These are phyloP conservation scores for Cryptotis parvus DNA, from an alignment of 2,113 vertebrate genomes.

Conservation along the genomic window DNA sequence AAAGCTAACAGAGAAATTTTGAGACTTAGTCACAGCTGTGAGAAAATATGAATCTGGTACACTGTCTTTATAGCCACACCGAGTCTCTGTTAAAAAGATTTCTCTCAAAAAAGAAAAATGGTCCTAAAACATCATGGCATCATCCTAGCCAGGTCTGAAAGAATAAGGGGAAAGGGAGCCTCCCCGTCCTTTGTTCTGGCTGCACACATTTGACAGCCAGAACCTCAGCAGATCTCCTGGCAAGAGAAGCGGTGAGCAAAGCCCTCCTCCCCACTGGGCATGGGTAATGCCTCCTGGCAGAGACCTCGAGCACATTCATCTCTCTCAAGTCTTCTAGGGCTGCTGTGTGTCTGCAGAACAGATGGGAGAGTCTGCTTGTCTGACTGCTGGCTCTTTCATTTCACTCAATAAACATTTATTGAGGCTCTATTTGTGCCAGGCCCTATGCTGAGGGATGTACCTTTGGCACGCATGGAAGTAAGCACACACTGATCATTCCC, in stretches of 20 bases:
- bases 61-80: too few relatives aligned
- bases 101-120: background rate
- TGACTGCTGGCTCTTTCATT: slow-evolving; percentile 65
- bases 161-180: background rate
- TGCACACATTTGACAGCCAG: background rate
- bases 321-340: slow-evolving; percentile 64
- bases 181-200: slow-evolving; percentile 56
- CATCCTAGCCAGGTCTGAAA: background rate
- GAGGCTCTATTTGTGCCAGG: slow-evolving; percentile 62
- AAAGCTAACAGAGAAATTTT: slow-evolving; percentile 6
- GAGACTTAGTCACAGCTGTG: background rate
- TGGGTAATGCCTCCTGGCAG: slow-evolving; percentile 69
- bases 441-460: slow-evolving; percentile 7
- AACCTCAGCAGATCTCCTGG: slow-evolving; percentile 47
- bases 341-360: slow-evolving; percentile 64
- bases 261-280: background rate
- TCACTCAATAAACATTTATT: slow-evolving; percentile 76
- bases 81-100: background rate
- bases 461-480: too few relatives aligned
- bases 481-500: background rate
- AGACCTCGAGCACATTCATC: slow-evolving; percentile 43
- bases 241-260: background rate
- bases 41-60: background rate
- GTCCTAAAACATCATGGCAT: background rate
- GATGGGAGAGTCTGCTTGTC: slow-evolving; percentile 71